Conservation (phyloP, 2,888 invertebrate genomes). For the Chironomus riparius region DNA sequence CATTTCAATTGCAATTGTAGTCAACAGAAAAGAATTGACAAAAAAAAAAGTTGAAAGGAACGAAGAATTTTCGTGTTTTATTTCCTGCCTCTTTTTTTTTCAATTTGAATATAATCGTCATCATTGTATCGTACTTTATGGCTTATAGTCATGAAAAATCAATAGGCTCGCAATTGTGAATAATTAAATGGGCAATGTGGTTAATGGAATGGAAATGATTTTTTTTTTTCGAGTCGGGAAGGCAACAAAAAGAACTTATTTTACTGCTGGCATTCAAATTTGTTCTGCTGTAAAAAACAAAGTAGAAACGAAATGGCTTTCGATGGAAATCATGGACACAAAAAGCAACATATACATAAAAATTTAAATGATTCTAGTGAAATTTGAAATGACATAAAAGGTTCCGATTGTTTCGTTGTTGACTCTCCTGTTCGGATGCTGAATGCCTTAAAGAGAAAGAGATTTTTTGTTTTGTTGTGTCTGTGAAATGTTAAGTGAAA, state of each 20-base stretch:
- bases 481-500: too few species aligned
- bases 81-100: too few species aligned
- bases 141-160: constrained; percentile 9
- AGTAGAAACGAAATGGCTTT: neutral
- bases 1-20: too few species aligned
- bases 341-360: neutral
- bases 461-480: too few species aligned
- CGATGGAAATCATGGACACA: neutral
- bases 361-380: neutral
- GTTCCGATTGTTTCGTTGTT: too few species aligned
- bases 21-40: too few species aligned
- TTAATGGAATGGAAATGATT: constrained; percentile 22
- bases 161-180: constrained; percentile 16
- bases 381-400: too few species aligned
- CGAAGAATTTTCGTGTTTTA: too few species aligned
- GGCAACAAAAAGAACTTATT: neutral
- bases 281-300: neutral
- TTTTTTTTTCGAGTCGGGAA: neutral
- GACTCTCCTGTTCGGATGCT: too few species aligned
- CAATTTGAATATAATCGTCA: too few species aligned
- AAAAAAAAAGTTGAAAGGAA: too few species aligned
- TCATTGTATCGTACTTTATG: neutral
- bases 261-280: neutral
- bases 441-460: too few species aligned
- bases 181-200: constrained; percentile 13